phyloP scores from a whole-genome alignment of 2,797 vertebrate genomes.

The Zenarchopterus dispar region DNA sequence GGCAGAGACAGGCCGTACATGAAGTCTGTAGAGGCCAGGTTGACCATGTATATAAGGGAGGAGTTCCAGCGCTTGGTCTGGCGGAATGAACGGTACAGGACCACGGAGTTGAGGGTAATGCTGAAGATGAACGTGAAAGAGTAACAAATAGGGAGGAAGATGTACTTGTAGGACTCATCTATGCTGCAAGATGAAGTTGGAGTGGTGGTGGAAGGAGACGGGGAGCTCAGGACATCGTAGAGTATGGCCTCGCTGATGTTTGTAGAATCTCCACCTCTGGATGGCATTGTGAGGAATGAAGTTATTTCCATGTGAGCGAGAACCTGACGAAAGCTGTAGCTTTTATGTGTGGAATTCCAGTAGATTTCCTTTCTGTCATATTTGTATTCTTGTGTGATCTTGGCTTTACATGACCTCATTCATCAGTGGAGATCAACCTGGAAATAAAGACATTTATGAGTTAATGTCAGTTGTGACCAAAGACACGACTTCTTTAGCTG shows the following conservation, averaged over 20 bases:
- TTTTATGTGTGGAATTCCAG: slow-evolving; percentile 14
- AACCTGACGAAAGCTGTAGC: slow-evolving; percentile 5
- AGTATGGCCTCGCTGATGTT: slow-evolving; percentile 26
- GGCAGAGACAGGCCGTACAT: slow-evolving; percentile 88
- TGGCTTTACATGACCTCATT: slow-evolving; percentile 17
- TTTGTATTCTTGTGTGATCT: slow-evolving; percentile 23
- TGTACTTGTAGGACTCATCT: slow-evolving; percentile 89
- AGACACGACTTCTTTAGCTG: not conserved
- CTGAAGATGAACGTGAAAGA: slow-evolving; percentile 88
- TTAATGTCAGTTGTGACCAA: not conserved
- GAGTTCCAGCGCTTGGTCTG: slow-evolving; percentile 85
- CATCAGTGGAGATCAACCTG: slow-evolving; percentile 35
- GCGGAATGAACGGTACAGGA: slow-evolving; percentile 83
- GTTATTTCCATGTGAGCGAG: slow-evolving; percentile 36
- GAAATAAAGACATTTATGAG: slow-evolving; percentile 39
- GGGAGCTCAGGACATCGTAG: slow-evolving; percentile 24
- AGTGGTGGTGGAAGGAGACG: slow-evolving; percentile 18
- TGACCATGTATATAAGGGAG: slow-evolving; percentile 89
- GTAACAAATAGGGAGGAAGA: slow-evolving; percentile 87
- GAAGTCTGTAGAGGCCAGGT: slow-evolving; percentile 87
- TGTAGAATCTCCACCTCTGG: slow-evolving; percentile 18
- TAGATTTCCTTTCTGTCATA: slow-evolving; percentile 38
- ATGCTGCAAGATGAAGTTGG: slow-evolving; percentile 79
- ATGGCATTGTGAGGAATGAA: slow-evolving; percentile 46
- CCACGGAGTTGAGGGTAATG: slow-evolving; percentile 83